Conservation (phyloP, 2,888 invertebrate species). For the Exephanes ischioxanthus region DNA sequence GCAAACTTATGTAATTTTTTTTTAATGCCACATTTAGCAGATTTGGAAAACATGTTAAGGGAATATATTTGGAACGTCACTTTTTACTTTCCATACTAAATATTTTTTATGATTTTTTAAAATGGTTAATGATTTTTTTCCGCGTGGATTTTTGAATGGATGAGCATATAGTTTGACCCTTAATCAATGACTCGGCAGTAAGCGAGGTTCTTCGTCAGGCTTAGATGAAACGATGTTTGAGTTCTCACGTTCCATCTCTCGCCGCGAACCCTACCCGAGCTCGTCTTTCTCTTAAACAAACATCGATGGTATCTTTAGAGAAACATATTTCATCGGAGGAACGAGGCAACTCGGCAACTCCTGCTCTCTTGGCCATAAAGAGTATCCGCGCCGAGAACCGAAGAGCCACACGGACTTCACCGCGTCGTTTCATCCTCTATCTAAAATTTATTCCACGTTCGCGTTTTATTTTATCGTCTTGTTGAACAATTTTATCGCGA, state of each 20-base stretch:
- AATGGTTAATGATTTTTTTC: no score
- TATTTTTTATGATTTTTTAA: no score
- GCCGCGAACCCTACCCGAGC: neutral
- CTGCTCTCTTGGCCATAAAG: neutral
- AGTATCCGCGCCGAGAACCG: neutral
- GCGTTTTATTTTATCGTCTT: neutral
- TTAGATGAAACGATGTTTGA: neutral
- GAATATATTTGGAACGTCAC: no score
- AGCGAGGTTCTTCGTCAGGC: neutral
- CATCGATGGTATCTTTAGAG: neutral
- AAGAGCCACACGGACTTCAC: neutral
- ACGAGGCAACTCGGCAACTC: neutral
- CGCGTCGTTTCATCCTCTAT: neutral
- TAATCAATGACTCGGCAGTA: no score
- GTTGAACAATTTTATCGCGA: neutral
- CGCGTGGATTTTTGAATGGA: no score
- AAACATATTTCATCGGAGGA: neutral
- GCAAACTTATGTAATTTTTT: no score
- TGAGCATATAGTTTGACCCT: no score
- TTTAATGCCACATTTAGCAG: no score
- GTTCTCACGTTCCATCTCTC: neutral
- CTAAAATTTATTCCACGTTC: conserved; percentile 10
- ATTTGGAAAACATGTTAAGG: no score
- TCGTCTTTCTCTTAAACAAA: neutral
- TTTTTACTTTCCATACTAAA: no score